phyloP scores from a whole-genome alignment of 2,797 vertebrate genomes.

The Gambelia wislizenii region DNA sequence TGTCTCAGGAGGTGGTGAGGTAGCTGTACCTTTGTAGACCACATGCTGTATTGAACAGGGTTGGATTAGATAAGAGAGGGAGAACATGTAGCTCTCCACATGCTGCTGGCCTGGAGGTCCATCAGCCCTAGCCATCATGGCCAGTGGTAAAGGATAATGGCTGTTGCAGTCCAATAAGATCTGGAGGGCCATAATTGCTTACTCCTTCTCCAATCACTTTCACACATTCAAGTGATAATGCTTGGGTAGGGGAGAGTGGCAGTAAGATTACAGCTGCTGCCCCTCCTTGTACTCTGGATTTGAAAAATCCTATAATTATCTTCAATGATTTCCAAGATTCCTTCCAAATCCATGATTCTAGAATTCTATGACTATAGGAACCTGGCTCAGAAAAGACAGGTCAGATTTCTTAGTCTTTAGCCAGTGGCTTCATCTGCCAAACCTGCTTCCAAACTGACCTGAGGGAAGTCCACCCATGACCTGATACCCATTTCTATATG shows the following conservation, averaged over 20 bases:
- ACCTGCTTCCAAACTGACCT: not conserved
- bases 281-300: not conserved
- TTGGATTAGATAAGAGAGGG: not conserved
- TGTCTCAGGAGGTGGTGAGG: not conserved
- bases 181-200: too few species aligned
- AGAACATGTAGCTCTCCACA: too few species aligned
- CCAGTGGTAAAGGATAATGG: too few species aligned
- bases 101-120: too few species aligned
- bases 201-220: too few species aligned
- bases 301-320: not conserved
- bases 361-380: not conserved
- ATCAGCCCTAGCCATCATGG: too few species aligned
- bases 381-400: not conserved
- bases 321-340: not conserved
- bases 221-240: too few species aligned
- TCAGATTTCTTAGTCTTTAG: not conserved
- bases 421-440: not conserved
- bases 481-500: not conserved
- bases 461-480: too few species aligned
- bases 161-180: too few species aligned
- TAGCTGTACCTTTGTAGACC: not conserved
- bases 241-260: too few species aligned
- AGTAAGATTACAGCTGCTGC: too few species aligned
- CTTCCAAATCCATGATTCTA: not conserved
- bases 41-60: not conserved